These are phyloP conservation scores for Masticophis lateralis DNA, from an alignment of 2,797 vertebrate genomes.

Conservation along the genomic window DNA sequence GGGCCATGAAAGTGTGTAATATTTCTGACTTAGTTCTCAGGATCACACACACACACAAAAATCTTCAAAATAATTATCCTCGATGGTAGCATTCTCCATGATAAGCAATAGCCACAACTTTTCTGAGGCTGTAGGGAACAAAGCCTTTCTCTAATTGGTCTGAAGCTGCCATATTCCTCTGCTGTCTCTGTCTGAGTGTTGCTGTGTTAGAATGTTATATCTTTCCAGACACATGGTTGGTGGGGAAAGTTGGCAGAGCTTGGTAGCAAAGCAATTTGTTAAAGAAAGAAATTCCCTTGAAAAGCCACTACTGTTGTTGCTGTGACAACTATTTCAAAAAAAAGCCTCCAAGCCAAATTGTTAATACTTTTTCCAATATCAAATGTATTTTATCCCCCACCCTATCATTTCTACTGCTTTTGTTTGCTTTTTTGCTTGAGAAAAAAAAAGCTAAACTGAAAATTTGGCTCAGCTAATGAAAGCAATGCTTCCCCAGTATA, in stretches of 20 bases:
- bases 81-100: neutral
- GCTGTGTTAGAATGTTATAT: neutral
- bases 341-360: neutral
- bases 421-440: neutral
- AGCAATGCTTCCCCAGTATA: neutral
- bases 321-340: neutral
- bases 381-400: neutral
- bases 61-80: neutral
- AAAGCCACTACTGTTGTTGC: neutral
- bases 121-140: neutral
- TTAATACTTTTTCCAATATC: neutral
- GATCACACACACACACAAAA: no score
- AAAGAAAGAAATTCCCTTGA: neutral
- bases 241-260: neutral
- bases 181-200: neutral
- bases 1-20: conserved; percentile 9
- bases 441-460: neutral
- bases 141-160: neutral
- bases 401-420: neutral
- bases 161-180: neutral
- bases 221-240: neutral
- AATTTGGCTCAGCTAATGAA: neutral
- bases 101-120: neutral
- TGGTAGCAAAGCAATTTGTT: neutral
- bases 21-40: neutral